Evolutionary conservation across 2,888 invertebrate species (phyloP).

Genomic region (Heliothis peltigera): DNA sequence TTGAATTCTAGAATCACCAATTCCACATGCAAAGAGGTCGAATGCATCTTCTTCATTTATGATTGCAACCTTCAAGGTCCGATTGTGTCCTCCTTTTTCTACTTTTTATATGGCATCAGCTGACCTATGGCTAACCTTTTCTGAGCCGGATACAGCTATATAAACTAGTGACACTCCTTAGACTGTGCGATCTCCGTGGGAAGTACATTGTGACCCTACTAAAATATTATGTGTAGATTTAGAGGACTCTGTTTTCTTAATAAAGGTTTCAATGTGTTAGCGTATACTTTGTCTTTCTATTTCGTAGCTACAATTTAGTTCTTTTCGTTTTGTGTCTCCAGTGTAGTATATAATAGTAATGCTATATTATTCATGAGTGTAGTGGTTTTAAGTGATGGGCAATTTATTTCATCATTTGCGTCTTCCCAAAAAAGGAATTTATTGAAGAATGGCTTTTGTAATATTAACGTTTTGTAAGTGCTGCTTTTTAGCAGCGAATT

Average conservation of each 20-base stretch:
- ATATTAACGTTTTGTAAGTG: no score
- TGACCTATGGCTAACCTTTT: conserved; percentile 49
- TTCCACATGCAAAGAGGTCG: conserved; percentile 1
- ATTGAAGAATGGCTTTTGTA: no score
- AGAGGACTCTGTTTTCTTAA: conserved; percentile 33
- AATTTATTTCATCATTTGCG: no score
- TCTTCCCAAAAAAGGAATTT: no score
- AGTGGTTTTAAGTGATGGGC: no score
- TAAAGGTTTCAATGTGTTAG: conserved; percentile 4
- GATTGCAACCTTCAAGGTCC: conserved; percentile 33
- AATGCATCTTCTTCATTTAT: conserved; percentile 20
- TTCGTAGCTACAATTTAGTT: background rate
- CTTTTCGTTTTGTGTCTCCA: no score
- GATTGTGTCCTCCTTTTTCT: conserved; percentile 18
- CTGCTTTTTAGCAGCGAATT: no score
- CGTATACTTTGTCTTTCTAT: background rate
- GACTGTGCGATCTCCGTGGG: conserved; percentile 34
- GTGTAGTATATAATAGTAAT: no score
- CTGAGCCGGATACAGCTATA: conserved; percentile 41
- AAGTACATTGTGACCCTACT: conserved; percentile 17
- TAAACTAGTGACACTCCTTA: conserved; percentile 47
- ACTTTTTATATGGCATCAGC: conserved; percentile 23
- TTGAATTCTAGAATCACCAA: background rate
- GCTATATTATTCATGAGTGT: no score
- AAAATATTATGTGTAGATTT: conserved; percentile 26